Evolutionary conservation across 1,140 invertebrate genomes (phyloP), one percentile per base, ranked within the genome.

Genomic region (Steinernema feltiae): DNA sequence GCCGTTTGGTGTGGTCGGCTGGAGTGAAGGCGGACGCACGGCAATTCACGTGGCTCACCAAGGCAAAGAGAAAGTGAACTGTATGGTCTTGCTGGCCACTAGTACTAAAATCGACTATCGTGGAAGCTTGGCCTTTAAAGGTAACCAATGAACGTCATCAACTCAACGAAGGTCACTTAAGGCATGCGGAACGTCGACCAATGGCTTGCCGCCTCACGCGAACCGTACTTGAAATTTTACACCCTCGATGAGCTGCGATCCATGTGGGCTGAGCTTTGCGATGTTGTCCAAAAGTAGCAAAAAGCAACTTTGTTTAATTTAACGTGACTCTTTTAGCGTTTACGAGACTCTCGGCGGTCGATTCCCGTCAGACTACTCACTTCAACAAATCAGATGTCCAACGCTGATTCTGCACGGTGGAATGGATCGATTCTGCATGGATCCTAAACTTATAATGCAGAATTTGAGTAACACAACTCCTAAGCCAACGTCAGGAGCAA

Each of bases 261-360:
- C n/a, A 85, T 86, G 77, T 85, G 84, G 84, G 85, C 85, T 15
- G 85, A 78, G 29, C 72, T 85, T 7, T 85, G 84, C 74, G 85
- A 85, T 75, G 81, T 85, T 72, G 84, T 85, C 24, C 32, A 78
- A 30, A 70, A 81, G 83, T 84, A 80, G 73, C 79, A 21, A 27
- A 69, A 32, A 24, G 74, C 21, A 35, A 1, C 3, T 75, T n/a
- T 3, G 41, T 2, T n/a, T 24, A 72, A 81, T 0, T 30, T 76
- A 30, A 32, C 69, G 12, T 31, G 24, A 1, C 3, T 18, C 31
- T 69, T 81, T 30, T 73, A 85, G 84, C 75, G 84, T 85, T 12
- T 85, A 85, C 73, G 76, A 71, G 7, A 81, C 82, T 35, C 72
- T 85, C 21, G 84, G 84, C 1, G 84, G 84, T 30, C 80, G 83